Evolutionary conservation across 2,797 vertebrate genomes (phyloP), one percentile per base, ranked within the genome.

Genomic region (Brachymystax lenok): DNA sequence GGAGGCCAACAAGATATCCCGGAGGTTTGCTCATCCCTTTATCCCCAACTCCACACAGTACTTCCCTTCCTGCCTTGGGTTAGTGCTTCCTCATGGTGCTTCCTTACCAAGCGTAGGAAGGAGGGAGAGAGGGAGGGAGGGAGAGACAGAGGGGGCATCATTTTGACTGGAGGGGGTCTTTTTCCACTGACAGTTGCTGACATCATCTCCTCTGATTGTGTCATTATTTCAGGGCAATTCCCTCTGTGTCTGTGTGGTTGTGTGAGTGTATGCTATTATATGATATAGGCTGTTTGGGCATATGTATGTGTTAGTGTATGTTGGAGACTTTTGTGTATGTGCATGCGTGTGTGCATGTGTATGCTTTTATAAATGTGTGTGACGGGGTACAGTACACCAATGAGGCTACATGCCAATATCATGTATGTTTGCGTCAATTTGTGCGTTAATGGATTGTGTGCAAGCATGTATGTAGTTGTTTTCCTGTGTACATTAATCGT

Each of bases 81-180:
- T 83, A 35, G 75, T 82, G 83, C 85, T 86, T 82, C 81, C 88
- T 84, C 12, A 30, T 6, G 81, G 74, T 88, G 40, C 21, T 13
- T 85, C 73, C 80, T 88, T 82, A 86, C 87, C 74, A 68, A 81
- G 83, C 40, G 77, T 87, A 79, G 86, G 86, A 0, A 74, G 76
- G 78, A 76, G 71, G 40, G 2, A 33, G 71, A 14, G 76, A 59
- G n/a, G 5, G 52, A 17, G 56, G 19, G 76, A 46, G 10, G 2
- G 40, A 46, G 8, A 10, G 10, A 46, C 40, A 40, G 40, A 3
- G 76, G 56, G 73, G 52, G 72, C 79, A 81, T 77, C 81, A 81
- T 82, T 84, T 81, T 75, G 82, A 87, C 88, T 46, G 69, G 24
- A 80, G 83, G 80, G 83, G 75, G 59, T 85, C 88, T 86, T 80